Percentiles rank a stretch among this genome's conserved stretches.
Evolutionary conservation across 1,140 invertebrate genomes (phyloP).

Genomic region (Artemia franciscana): DNA sequence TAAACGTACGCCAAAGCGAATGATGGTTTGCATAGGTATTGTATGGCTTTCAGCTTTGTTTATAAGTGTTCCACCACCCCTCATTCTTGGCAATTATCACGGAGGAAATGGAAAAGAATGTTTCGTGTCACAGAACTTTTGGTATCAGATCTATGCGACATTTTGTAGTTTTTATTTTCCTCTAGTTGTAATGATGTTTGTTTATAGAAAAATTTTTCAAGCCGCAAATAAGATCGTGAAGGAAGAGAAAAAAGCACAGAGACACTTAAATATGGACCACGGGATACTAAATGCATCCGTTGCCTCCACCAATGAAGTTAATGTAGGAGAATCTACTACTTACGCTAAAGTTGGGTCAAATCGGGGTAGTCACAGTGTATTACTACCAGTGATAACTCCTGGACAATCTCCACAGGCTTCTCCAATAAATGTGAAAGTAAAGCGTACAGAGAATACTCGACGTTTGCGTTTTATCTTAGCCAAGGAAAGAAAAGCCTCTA

Average conservation of each 20-base stretch:
- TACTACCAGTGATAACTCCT: neutral
- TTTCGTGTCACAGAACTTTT: conserved; percentile 59
- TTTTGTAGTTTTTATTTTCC: conserved; percentile 74
- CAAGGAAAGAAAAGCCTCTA: conserved; percentile 79
- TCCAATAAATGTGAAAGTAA: neutral
- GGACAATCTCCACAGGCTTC: neutral
- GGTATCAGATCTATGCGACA: conserved; percentile 62
- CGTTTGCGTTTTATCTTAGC: conserved; percentile 44
- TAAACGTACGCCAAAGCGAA: conserved; percentile 54
- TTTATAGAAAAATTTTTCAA: conserved; percentile 74
- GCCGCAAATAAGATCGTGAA: conserved; percentile 57
- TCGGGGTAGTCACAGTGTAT: neutral
- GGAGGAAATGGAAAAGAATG: conserved; percentile 34
- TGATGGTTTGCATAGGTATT: conserved; percentile 57
- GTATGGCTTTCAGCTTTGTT: conserved; percentile 73
- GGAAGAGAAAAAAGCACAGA: conserved; percentile 60
- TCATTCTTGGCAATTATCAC: conserved; percentile 70
- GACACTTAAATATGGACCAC: conserved; percentile 29
- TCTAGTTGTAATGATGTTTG: conserved; percentile 59
- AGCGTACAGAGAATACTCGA: neutral
- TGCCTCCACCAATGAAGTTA: conserved; percentile 4
- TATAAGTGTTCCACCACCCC: conserved; percentile 61
- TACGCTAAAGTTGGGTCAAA: neutral
- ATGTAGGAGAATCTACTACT: neutral
- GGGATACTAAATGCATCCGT: conserved; percentile 14